Evolutionary conservation across 2,797 vertebrate genomes (phyloP).

Genomic region (Threskiornis aethiopicus): DNA sequence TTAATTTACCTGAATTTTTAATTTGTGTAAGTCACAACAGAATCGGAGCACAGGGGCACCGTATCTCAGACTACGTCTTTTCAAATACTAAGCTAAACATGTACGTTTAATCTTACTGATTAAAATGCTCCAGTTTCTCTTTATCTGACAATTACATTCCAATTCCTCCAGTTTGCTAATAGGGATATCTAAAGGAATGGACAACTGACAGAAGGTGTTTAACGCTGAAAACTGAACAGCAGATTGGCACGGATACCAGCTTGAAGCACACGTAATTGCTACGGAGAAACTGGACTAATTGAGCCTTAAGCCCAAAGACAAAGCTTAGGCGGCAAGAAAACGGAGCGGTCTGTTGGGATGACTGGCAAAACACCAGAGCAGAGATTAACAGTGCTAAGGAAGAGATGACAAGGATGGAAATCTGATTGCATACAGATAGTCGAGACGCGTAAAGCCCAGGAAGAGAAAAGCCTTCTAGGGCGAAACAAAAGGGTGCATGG

Average conservation of each 20-base stretch:
- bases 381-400: background rate
- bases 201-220: background rate
- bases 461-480: background rate
- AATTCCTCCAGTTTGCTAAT: background rate
- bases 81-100: background rate
- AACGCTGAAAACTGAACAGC: background rate
- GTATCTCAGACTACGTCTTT: accelerated
- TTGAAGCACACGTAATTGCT: background rate
- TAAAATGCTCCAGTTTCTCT: background rate
- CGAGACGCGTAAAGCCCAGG: background rate
- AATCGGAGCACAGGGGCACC: background rate
- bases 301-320: background rate
- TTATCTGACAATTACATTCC: background rate
- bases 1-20: background rate
- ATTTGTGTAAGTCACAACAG: background rate
- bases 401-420: background rate
- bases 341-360: background rate
- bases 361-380: background rate
- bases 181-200: accelerated
- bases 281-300: background rate
- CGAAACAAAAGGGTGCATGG: background rate
- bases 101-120: accelerated
- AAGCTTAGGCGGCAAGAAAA: background rate
- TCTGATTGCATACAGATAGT: background rate
- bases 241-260: accelerated